Evolutionary conservation across 2,113 vertebrate genomes (phyloP).

Genomic region (Sardina pilchardus): DNA sequence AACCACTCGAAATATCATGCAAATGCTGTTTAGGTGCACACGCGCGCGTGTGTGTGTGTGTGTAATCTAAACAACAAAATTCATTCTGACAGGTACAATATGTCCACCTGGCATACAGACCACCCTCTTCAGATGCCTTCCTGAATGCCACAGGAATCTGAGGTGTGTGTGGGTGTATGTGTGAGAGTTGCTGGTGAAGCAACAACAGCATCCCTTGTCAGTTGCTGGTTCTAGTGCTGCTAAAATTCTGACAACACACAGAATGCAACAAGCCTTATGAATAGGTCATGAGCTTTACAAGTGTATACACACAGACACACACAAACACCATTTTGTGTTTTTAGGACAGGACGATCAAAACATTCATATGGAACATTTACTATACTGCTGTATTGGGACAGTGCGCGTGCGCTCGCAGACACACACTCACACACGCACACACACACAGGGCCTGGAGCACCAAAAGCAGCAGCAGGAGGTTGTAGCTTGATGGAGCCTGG

Average conservation of each 20-base stretch:
- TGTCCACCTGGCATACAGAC: no score
- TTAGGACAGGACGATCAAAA: neutral
- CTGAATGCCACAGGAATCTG: constrained; percentile 6
- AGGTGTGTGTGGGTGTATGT: neutral
- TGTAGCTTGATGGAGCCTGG: constrained; percentile 37
- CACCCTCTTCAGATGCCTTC: no score
- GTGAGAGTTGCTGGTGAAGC: neutral
- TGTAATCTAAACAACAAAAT: neutral
- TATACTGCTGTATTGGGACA: neutral
- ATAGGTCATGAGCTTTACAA: neutral
- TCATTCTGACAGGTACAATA: no score
- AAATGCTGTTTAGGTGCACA: neutral
- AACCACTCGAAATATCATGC: neutral
- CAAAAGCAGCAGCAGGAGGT: constrained; percentile 48
- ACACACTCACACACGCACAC: neutral
- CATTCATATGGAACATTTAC: neutral
- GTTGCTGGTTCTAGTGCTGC: neutral
- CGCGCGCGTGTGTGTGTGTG: neutral
- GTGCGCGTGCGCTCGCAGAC: neutral
- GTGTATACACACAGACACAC: neutral
- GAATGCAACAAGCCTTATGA: neutral
- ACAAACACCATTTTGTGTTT: neutral
- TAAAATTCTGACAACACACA: neutral
- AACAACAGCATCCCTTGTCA: neutral
- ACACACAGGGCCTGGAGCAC: constrained; percentile 14